Evolutionary conservation across 2,797 vertebrate species (phyloP).

Genomic region (Anguilla pacifica): DNA sequence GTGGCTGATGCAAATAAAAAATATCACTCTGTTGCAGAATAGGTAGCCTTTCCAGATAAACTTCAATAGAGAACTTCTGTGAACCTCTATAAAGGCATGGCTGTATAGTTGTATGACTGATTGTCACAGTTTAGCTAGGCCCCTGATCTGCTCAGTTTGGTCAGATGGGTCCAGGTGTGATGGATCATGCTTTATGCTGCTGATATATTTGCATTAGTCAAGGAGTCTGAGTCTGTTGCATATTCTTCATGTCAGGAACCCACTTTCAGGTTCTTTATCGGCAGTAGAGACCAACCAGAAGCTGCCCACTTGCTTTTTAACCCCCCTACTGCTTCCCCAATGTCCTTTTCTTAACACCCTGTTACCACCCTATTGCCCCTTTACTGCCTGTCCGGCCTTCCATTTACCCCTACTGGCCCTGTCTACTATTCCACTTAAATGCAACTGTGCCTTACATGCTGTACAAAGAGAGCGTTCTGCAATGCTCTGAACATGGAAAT

Average conservation of each 20-base stretch:
- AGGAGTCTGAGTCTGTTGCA: slow-evolving; percentile 3
- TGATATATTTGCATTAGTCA: slow-evolving; percentile 4
- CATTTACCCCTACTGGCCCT: neutral
- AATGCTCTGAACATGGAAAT: neutral
- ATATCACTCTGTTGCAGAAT: neutral
- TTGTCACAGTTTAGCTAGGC: neutral
- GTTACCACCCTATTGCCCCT: neutral
- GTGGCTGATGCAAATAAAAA: neutral
- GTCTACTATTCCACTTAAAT: neutral
- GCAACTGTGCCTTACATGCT: too few species aligned
- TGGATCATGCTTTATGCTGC: slow-evolving; percentile 4
- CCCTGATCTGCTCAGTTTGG: slow-evolving; percentile 9
- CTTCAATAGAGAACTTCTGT: neutral
- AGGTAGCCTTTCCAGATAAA: neutral
- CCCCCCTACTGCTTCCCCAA: neutral
- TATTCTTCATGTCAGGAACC: slow-evolving; percentile 14
- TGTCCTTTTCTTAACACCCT: neutral
- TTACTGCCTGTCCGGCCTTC: neutral
- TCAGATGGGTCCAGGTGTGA: slow-evolving; percentile 8
- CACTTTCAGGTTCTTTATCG: neutral
- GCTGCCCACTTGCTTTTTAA: neutral
- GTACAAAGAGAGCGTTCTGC: too few species aligned
- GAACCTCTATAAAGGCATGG: neutral
- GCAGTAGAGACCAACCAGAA: neutral
- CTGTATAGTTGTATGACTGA: neutral